phyloP scores from a whole-genome alignment of 30 jellyfish, hydroid and myxozoan species.

The Rhopilema esculentum region DNA sequence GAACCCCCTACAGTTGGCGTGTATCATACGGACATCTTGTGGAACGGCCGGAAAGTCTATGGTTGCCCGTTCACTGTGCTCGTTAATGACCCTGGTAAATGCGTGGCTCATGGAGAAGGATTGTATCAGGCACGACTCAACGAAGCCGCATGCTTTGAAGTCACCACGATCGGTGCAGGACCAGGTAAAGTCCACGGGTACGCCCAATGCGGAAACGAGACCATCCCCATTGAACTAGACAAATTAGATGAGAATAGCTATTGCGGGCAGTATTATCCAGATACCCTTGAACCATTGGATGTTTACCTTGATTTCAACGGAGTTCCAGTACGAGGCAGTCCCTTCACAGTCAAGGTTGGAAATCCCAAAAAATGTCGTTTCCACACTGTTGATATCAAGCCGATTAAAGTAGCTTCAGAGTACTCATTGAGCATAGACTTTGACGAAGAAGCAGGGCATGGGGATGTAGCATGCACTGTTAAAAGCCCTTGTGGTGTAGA shows the following conservation, averaged over 20 bases:
- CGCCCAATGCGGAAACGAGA: slow-evolving; percentile 64
- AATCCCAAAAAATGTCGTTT: slow-evolving; percentile 76
- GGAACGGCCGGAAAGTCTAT: slow-evolving; percentile 83
- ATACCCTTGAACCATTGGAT: slow-evolving; percentile 52
- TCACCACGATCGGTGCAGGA: slow-evolving; percentile 95
- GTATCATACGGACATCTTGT: slow-evolving; percentile 72
- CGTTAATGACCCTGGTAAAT: slow-evolving; percentile 87
- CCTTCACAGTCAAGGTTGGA: slow-evolving; percentile 81
- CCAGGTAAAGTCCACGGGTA: slow-evolving; percentile 86
- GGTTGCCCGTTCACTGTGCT: slow-evolving; percentile 91
- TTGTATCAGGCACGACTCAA: slow-evolving; percentile 84
- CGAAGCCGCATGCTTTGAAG: slow-evolving; percentile 83
- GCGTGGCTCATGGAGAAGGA: slow-evolving; percentile 93
- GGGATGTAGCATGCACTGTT: slow-evolving; percentile 83
- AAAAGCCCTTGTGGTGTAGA: slow-evolving; percentile 85
- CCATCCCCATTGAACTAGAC: slow-evolving; percentile 68
- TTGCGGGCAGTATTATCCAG: slow-evolving; percentile 77
- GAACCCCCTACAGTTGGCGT: slow-evolving; percentile 87
- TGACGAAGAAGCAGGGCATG: slow-evolving; percentile 86
- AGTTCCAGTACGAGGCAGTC: slow-evolving; percentile 90
- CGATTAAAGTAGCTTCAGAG: slow-evolving; percentile 44
- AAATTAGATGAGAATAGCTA: slow-evolving; percentile 61
- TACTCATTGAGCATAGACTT: slow-evolving; percentile 61
- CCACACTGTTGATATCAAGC: slow-evolving; percentile 20
- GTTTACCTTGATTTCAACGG: slow-evolving; percentile 72